These are phyloP conservation scores for Lysandra bellargus DNA, from an alignment of 2,888 invertebrate genomes.

Conservation along the genomic window DNA sequence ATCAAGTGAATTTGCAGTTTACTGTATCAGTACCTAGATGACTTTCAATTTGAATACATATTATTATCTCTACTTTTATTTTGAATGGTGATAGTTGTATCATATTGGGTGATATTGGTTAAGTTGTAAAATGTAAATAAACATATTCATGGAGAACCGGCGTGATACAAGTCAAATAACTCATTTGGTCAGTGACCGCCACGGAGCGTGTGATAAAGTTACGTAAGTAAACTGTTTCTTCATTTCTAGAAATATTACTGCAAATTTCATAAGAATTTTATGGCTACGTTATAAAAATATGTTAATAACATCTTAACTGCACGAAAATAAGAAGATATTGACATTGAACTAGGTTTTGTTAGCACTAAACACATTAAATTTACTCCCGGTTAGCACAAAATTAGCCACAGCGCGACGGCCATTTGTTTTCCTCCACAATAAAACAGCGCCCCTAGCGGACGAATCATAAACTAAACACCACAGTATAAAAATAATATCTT, in stretches of 20 bases:
- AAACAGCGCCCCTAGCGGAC: constrained; percentile 21
- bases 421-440: constrained; percentile 7
- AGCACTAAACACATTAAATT: neutral
- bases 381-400: neutral
- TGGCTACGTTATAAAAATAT: neutral
- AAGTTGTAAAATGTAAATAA: neutral
- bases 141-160: neutral
- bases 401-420: neutral
- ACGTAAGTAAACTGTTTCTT: neutral
- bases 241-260: neutral
- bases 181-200: constrained; percentile 16
- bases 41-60: neutral
- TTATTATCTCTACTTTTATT: neutral
- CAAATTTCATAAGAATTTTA: constrained; percentile 20
- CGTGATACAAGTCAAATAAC: neutral
- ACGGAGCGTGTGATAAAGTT: neutral
- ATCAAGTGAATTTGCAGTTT: too few relatives aligned
- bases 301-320: neutral
- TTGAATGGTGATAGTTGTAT: neutral
- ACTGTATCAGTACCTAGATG: neutral
- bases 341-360: neutral
- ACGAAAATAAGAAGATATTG: neutral
- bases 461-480: constrained; percentile 41
- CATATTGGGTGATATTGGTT: neutral
- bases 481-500: constrained; percentile 29